These are phyloP conservation scores for Drosophila buzzatii DNA, from an alignment of 2,888 invertebrate species.

Conservation along the genomic window DNA sequence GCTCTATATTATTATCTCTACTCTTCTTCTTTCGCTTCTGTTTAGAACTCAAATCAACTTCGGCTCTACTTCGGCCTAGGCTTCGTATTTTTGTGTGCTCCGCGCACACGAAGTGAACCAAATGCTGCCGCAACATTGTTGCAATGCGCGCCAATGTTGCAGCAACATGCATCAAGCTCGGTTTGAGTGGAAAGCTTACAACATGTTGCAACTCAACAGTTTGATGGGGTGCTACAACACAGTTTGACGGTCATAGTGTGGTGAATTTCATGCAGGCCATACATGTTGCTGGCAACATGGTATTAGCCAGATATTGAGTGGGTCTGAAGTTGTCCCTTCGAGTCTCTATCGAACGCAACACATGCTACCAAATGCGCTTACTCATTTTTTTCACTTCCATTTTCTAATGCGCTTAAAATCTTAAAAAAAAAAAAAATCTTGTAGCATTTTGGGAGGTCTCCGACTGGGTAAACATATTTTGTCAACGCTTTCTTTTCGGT, in stretches of 20 bases:
- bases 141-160: conserved; percentile 12
- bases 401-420: conserved; percentile 69
- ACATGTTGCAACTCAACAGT: conserved; percentile 26
- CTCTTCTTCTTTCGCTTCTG: conserved; percentile 18
- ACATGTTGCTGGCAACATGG: conserved; percentile 52
- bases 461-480: conserved; percentile 38
- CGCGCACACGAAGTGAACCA: conserved; percentile 42
- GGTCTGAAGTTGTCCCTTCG: conserved; percentile 3
- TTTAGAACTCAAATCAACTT: conserved; percentile 17
- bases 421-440: conserved; percentile 15
- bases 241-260: conserved; percentile 14
- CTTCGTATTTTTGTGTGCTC: conserved; percentile 38
- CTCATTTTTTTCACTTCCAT: conserved; percentile 17
- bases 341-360: conserved; percentile 11
- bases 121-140: conserved; percentile 27
- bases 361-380: conserved; percentile 40
- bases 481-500: conserved; percentile 64
- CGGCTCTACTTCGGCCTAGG: conserved; percentile 29
- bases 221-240: conserved; percentile 9
- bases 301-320: conserved; percentile 33
- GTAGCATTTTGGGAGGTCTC: conserved; percentile 48
- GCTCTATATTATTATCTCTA: conserved; percentile 22
- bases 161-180: conserved; percentile 20
- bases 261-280: conserved; percentile 21
- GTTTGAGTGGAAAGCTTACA: conserved; percentile 32